Evolutionary conservation across 2,797 vertebrate genomes (phyloP).

Genomic region (Pelochelys cantorii): DNA sequence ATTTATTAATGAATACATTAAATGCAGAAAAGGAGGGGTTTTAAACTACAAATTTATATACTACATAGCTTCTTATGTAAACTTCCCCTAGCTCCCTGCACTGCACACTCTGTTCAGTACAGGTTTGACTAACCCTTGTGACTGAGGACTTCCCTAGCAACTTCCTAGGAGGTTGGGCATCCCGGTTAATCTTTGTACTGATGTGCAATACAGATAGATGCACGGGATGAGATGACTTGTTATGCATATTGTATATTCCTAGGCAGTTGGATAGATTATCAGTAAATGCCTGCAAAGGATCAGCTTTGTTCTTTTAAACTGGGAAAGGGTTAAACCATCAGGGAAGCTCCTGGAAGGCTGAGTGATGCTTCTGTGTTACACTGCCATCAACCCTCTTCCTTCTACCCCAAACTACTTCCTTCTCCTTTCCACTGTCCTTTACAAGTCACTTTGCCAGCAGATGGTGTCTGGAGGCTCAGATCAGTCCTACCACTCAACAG

Average conservation of each 20-base stretch:
- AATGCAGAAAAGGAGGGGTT: background rate
- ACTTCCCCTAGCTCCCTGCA: background rate
- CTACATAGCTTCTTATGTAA: background rate
- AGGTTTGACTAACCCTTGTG: background rate
- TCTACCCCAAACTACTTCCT: background rate
- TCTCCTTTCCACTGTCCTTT: background rate
- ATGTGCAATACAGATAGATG: background rate
- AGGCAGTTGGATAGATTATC: background rate
- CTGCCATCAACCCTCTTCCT: background rate
- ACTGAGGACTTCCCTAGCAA: background rate
- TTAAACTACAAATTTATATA: background rate
- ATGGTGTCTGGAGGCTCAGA: background rate
- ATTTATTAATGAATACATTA: constrained; percentile 23
- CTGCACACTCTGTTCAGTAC: background rate
- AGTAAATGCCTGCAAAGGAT: background rate
- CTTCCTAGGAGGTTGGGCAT: background rate
- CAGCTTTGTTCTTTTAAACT: background rate
- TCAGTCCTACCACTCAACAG: background rate
- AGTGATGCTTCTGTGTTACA: background rate
- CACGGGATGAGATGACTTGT: background rate
- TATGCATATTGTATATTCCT: background rate
- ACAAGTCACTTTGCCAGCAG: background rate
- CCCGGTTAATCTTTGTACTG: background rate
- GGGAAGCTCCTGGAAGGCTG: background rate
- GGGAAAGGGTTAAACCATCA: background rate